Conservation (phyloP, 2,888 invertebrate species). For the Apodemia mormo region DNA sequence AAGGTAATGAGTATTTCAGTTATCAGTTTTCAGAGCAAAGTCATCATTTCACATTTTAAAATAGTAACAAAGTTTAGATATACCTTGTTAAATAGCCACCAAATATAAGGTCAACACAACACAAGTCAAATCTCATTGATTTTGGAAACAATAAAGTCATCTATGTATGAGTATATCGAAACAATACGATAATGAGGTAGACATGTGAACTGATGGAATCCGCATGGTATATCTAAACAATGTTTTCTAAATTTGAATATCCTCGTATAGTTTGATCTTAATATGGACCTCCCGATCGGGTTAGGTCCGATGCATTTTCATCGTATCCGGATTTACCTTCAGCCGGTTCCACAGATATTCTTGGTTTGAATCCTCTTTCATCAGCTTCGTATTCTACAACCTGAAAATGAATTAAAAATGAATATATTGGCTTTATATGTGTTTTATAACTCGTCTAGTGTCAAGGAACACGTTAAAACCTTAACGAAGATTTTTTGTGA, state of each 20-base stretch:
- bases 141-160: neutral
- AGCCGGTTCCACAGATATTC: conserved; percentile 77
- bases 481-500: too few relatives aligned
- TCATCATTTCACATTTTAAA: neutral
- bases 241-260: neutral
- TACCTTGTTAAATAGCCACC: neutral
- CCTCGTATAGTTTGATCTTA: conserved; percentile 33
- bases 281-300: conserved; percentile 60
- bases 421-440: too few relatives aligned
- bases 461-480: too few relatives aligned
- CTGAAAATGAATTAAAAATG: conserved; percentile 47
- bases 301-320: conserved; percentile 57
- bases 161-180: neutral
- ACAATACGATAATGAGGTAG: too few relatives aligned
- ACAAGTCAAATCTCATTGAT: neutral
- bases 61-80: neutral
- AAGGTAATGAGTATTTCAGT: neutral
- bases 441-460: too few relatives aligned
- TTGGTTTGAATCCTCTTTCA: conserved; percentile 85
- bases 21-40: neutral
- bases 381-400: conserved; percentile 88
- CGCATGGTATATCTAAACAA: neutral
- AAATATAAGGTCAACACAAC: neutral
- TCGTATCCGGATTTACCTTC: conserved; percentile 53
- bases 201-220: neutral